phyloP scores from a whole-genome alignment of 2,797 vertebrate genomes.

The Aeoliscus strigatus region DNA sequence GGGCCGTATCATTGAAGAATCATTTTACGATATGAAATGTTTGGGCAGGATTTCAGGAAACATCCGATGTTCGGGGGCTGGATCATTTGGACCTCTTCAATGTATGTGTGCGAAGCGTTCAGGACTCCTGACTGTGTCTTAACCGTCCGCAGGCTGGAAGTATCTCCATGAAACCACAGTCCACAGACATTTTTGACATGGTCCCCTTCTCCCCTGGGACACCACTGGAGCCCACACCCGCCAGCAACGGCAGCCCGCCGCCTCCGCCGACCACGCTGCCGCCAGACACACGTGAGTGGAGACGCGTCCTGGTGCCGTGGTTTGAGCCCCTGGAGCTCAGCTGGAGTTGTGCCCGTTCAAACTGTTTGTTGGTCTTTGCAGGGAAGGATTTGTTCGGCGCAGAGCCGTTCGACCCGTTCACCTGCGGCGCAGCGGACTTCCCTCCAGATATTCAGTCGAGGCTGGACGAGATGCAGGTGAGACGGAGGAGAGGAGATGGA shows the following conservation, averaged over 20 bases:
- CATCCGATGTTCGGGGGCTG: too few relatives aligned
- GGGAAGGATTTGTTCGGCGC: slow-evolving; percentile 95
- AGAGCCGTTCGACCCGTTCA: slow-evolving; percentile 97
- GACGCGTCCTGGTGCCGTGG: too few relatives aligned
- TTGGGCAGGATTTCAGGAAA: too few relatives aligned
- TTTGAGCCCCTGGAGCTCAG: too few relatives aligned
- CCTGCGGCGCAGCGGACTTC: slow-evolving; percentile 92
- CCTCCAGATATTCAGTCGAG: slow-evolving; percentile 97
- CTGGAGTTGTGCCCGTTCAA: too few relatives aligned
- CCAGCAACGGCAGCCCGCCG: slow-evolving; percentile 87
- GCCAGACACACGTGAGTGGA: slow-evolving; percentile 80
- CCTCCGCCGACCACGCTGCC: slow-evolving; percentile 83
- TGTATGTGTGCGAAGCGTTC: too few relatives aligned
- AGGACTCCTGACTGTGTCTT: too few relatives aligned
- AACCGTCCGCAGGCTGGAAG: slow-evolving; percentile 80
- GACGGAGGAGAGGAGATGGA: slow-evolving; percentile 4
- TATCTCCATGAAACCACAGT: slow-evolving; percentile 78
- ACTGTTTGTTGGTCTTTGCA: slow-evolving; percentile 51
- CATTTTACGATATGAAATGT: too few relatives aligned
- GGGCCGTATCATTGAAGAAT: too few relatives aligned
- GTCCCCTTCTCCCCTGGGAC: slow-evolving; percentile 91
- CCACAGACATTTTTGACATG: slow-evolving; percentile 97
- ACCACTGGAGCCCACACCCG: slow-evolving; percentile 79
- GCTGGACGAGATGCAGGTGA: slow-evolving; percentile 99
- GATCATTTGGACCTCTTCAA: too few relatives aligned